Evolutionary conservation across 2,797 vertebrate species (phyloP).

Genomic region (Chlorospingus flavigularis): DNA sequence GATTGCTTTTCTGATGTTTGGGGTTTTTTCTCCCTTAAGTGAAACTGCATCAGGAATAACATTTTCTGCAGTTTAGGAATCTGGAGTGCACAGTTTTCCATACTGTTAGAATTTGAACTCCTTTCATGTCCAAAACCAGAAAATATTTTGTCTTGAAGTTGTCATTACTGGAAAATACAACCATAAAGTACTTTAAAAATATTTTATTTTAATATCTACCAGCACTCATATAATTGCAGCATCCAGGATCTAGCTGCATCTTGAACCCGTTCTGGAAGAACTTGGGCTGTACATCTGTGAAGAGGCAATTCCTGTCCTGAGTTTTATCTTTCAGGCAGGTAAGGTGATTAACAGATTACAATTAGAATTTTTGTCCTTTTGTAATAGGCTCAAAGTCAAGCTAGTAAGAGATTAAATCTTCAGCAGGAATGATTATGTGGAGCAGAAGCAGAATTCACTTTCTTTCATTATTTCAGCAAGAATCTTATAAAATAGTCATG

Average conservation of each 20-base stretch:
- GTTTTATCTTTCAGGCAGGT: neutral
- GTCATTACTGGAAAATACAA: neutral
- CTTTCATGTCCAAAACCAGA: neutral
- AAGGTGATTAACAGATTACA: neutral
- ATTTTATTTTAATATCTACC: neutral
- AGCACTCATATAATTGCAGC: neutral
- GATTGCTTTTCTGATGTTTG: neutral
- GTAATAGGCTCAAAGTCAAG: neutral
- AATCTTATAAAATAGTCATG: neutral
- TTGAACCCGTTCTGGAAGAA: neutral
- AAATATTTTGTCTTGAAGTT: neutral
- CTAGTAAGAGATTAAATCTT: neutral
- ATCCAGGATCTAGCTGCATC: neutral
- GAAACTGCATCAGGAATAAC: neutral
- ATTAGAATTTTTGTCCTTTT: neutral
- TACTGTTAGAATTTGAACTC: neutral
- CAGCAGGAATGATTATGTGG: neutral
- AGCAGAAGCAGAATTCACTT: neutral
- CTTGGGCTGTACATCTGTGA: neutral
- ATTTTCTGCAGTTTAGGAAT: neutral
- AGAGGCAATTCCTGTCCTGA: neutral
- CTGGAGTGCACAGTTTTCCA: neutral
- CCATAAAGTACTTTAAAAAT: neutral
- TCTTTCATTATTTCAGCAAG: neutral
- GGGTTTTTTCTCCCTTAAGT: neutral